Base-by-base conservation (phyloP, 2,888 invertebrate genomes). In the Mylabris sibirica region DNA sequence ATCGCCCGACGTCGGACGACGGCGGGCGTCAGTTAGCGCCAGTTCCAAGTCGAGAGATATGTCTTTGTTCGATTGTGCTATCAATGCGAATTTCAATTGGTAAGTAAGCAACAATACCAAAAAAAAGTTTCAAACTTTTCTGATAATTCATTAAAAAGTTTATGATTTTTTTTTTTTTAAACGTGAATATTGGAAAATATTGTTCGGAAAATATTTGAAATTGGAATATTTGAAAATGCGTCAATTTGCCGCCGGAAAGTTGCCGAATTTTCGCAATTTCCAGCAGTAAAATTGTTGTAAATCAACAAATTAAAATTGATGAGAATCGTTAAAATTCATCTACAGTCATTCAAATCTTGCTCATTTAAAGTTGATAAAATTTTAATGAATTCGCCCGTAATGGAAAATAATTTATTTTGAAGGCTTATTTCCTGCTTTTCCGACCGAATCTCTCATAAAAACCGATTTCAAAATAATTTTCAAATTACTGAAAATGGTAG, bases 21-120 rank as follows among this genome's bases (percentile, higher is more conserved):
- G 82, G 80, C 82, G 78, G 79, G 81, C 82, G 80, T 80, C 82
- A 84, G 84, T 84, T 79, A 82, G 82, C 83, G 82, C 81, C 81
- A 75, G 78, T 78, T 81, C 83, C 78, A 82, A 79, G 83, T 80
- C 82, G 79, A 78, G 44, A 44, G 83, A 79, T 80, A 84, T 84
- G 84, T 80, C 83, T 82, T 82, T 83, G 80, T 80, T 79, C 77
- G 74, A 78, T 75, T 79, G 80, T 82, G 80, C 80, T 77, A 72
- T 78, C 74, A 70, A 75, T 75, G 79, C 81, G 80, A 78, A 78
- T 78, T 75, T 78, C 78, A 81, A 83, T 82, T 84, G 84, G 84
- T 84, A 81, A 84, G 84, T 84, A 44, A n/a, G n/a, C 73, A 53
- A 30, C 30, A 30, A 30, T 6, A 1, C 8, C 30, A 30, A 72